phyloP scores from a whole-genome alignment of 2,113 vertebrate species.

The Osmerus eperlanus region DNA sequence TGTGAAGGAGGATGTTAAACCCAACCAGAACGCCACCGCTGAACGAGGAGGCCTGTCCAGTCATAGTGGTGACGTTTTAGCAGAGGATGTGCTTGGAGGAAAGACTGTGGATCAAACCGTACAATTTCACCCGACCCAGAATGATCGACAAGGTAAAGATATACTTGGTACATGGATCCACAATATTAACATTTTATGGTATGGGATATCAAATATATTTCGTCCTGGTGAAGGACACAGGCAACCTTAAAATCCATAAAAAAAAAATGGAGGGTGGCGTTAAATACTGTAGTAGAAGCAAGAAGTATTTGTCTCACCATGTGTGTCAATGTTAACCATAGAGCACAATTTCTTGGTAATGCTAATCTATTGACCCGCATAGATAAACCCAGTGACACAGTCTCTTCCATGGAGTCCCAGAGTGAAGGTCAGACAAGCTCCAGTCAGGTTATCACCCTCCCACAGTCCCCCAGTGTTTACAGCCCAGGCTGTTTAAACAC shows the following conservation, averaged over 20 bases:
- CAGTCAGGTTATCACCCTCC: neutral
- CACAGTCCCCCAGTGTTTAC: neutral
- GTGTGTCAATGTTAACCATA: no score
- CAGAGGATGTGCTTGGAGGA: neutral
- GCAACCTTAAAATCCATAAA: no score
- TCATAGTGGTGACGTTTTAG: neutral
- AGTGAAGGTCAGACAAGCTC: conserved; percentile 29
- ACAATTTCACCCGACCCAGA: no score
- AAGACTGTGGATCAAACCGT: neutral
- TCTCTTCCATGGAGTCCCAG: conserved; percentile 38
- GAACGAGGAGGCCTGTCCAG: neutral
- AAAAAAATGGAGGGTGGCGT: no score
- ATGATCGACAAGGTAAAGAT: no score
- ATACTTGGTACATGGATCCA: no score
- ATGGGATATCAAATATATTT: no score
- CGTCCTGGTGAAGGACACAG: no score
- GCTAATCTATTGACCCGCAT: neutral
- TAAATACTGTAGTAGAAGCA: no score
- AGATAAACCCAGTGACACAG: conserved; percentile 28
- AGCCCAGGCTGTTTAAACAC: neutral
- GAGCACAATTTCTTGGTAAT: no score
- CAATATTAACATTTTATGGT: no score
- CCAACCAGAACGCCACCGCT: neutral
- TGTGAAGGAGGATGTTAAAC: neutral
- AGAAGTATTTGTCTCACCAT: no score